These are phyloP conservation scores for Eutrigla gurnardus DNA, from an alignment of 2,797 vertebrate genomes.

Conservation along the genomic window DNA sequence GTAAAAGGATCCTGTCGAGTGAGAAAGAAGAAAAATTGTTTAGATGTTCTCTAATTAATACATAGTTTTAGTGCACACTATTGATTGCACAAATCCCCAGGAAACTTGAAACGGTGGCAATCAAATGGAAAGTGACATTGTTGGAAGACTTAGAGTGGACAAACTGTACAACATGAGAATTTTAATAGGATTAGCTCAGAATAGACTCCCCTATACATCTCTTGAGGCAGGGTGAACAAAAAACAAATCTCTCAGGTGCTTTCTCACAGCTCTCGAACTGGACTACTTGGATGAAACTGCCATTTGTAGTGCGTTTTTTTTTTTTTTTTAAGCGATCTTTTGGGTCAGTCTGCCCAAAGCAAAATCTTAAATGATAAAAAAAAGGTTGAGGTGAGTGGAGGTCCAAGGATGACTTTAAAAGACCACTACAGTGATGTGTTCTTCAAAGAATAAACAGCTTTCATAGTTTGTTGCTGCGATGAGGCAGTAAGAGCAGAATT, in stretches of 20 bases:
- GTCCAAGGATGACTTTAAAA: constrained; percentile 19
- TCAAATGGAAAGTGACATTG: constrained; percentile 62
- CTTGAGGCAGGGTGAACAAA: constrained; percentile 29
- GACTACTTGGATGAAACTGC: constrained; percentile 15
- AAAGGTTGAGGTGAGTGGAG: constrained; percentile 18
- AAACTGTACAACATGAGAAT: constrained; percentile 55
- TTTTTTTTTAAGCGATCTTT: constrained; percentile 26
- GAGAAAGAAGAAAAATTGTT: constrained; percentile 35
- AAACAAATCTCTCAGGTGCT: constrained; percentile 26
- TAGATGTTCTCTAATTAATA: constrained; percentile 52
- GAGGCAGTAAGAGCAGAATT: too few species aligned
- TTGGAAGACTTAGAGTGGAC: constrained; percentile 45
- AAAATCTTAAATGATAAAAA: constrained; percentile 27
- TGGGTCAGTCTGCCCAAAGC: background rate
- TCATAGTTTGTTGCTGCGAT: too few species aligned
- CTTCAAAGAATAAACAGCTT: constrained; percentile 11
- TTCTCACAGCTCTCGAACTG: constrained; percentile 16
- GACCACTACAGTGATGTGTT: background rate
- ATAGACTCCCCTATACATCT: constrained; percentile 40
- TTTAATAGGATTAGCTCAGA: constrained; percentile 61
- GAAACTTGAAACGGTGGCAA: constrained; percentile 55
- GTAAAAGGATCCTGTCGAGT: constrained; percentile 15
- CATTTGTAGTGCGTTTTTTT: constrained; percentile 17
- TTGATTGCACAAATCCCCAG: constrained; percentile 56
- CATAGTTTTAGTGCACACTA: constrained; percentile 34